phyloP scores from a whole-genome alignment of 35 echinoderm and acorn worm species.

The Patiria miniata region DNA sequence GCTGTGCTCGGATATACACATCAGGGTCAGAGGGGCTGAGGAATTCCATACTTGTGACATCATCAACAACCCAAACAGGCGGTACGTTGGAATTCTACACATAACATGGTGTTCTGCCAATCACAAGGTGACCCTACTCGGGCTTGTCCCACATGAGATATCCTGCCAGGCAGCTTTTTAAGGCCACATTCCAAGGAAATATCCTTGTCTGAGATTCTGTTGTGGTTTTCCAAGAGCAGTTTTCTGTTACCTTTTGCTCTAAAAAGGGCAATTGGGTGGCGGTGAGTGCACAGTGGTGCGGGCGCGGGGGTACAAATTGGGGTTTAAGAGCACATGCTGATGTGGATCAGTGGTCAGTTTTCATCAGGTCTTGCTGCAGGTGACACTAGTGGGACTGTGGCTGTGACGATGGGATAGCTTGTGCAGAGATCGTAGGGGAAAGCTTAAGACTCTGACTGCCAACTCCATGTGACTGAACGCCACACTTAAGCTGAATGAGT shows the following conservation, averaged over 20 bases:
- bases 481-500: too few species aligned
- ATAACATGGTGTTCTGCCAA: slow-evolving; percentile 31
- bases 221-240: too few species aligned
- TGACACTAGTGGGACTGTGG: slow-evolving; percentile 1
- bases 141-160: not conserved
- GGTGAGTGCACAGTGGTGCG: too few species aligned
- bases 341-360: slow-evolving; percentile 30
- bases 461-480: too few species aligned
- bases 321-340: not conserved
- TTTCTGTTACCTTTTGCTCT: too few species aligned
- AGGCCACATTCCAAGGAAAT: slow-evolving; percentile 20
- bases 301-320: not conserved
- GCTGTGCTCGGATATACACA: not conserved
- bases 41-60: slow-evolving; percentile 27
- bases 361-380: not conserved
- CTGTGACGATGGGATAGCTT: not conserved
- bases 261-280: too few species aligned
- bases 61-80: slow-evolving; percentile 11
- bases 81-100: not conserved
- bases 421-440: too few species aligned
- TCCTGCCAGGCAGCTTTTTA: not conserved
- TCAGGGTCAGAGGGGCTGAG: not conserved
- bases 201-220: not conserved
- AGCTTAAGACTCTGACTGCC: too few species aligned
- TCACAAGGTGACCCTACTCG: not conserved